Base-by-base conservation (phyloP, 2,797 vertebrate species). In the Hipposideros larvatus region DNA sequence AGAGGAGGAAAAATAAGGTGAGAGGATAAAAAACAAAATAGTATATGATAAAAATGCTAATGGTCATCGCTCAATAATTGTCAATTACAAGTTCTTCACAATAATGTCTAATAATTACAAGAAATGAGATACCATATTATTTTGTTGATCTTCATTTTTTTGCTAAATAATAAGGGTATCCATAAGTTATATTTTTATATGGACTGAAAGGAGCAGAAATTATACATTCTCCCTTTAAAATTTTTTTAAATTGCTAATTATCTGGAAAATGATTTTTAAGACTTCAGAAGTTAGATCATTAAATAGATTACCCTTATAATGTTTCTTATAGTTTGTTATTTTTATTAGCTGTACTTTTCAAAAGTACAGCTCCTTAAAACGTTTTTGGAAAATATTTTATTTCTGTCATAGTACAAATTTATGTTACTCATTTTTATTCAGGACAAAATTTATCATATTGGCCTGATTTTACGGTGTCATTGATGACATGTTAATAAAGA, bases 211-310 rank as follows among this genome's bases (percentile, higher is more conserved):
- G 14, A 88, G 3, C 1, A 68, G 68, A 90, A 87, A 92, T 70
- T 87, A 48, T 34, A 21, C 5, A 31, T 57, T 68, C 13, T 61
- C 21, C 15, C 22, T 75, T 80, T 5, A 94, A 86, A 85, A 66
- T 73, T 82, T 82, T 96, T 48, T 61, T 77, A 84, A 79, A 70
- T 51, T 21, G 1, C 46, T 55, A 71, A 61, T 37, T 91, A 53
- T 48, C 19, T 95, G 41, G 28, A 90, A 90, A 96, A 51, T 1
- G 41, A 14, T 34, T 73, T 80, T 89, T 91, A 59, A 92, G 46
- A 66, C 11, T 87, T 89, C 53, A 80, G 13, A 16, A 85, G 79
- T 66, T 85, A 66, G 55, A 82, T 95, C 19, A 71, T 80, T 75
- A 43, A 78, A 73, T n/a, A 61, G 22, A 57, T 57, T 73, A 13